Evolutionary conservation across 2,888 invertebrate species (phyloP).

Genomic region (Drosophila nr. medialis): DNA sequence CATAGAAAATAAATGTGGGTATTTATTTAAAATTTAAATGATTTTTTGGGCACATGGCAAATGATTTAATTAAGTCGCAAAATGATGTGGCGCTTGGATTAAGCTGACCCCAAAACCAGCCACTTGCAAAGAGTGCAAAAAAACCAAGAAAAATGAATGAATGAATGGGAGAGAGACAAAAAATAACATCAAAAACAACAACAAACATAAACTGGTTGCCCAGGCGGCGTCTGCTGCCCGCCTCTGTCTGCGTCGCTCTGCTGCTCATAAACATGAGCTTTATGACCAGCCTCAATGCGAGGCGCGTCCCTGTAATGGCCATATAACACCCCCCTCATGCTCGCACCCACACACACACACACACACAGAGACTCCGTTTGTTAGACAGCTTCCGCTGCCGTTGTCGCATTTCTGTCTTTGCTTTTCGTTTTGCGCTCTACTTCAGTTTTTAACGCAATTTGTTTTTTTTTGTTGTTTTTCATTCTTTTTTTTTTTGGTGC

Average conservation of each 20-base stretch:
- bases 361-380: constrained; percentile 44
- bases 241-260: constrained; percentile 27
- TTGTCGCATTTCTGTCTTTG: constrained; percentile 45
- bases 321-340: constrained; percentile 16
- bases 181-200: constrained; percentile 18
- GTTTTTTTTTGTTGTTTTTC: constrained; percentile 31
- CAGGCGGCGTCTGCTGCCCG: constrained; percentile 31
- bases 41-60: constrained; percentile 41
- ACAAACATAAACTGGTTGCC: constrained; percentile 58
- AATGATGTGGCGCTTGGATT: constrained; percentile 62
- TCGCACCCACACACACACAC: constrained; percentile 35
- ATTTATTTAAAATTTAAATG: constrained; percentile 32
- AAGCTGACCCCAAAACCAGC: constrained; percentile 67
- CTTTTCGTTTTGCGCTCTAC: constrained; percentile 59
- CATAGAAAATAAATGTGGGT: constrained; percentile 17
- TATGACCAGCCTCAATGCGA: constrained; percentile 73
- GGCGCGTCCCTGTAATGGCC: constrained; percentile 42
- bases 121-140: constrained; percentile 45
- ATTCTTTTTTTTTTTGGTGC: constrained; percentile 32
- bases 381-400: constrained; percentile 70
- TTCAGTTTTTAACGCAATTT: constrained; percentile 61
- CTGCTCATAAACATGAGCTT: constrained; percentile 62
- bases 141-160: constrained; percentile 35
- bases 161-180: constrained; percentile 33
- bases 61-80: constrained; percentile 71